Conservation (phyloP, 2,888 invertebrate species). For the Eumerus sabulonum region DNA sequence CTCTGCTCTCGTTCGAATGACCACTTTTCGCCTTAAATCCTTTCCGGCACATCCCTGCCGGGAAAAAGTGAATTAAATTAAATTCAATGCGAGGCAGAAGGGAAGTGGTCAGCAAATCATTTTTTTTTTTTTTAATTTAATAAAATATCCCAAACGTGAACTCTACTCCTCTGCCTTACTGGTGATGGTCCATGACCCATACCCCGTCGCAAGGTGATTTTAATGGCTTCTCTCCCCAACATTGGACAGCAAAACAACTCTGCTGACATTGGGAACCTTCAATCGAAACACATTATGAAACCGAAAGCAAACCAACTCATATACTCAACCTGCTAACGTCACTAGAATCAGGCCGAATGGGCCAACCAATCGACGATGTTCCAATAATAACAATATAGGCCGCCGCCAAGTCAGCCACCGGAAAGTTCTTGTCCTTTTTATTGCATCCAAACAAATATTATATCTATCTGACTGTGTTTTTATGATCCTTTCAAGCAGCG, state of each 20-base stretch:
- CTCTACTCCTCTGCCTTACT: conserved; percentile 39
- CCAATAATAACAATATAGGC: conserved; percentile 67
- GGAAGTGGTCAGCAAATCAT: conserved; percentile 51
- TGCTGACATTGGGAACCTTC: conserved; percentile 52
- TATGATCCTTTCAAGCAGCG: conserved; percentile 66
- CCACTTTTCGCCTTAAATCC: conserved; percentile 7
- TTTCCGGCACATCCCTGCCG: conserved; percentile 49
- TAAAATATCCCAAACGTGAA: conserved; percentile 60
- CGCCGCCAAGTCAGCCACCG: conserved; percentile 49
- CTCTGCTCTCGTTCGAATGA: conserved; percentile 3
- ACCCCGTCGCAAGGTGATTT: conserved; percentile 55
- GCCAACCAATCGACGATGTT: conserved; percentile 60
- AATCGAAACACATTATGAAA: conserved; percentile 64
- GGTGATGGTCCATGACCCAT: conserved; percentile 60
- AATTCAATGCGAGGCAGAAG: conserved; percentile 22
- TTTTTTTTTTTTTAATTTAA: conserved; percentile 58
- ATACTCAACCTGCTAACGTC: conserved; percentile 37
- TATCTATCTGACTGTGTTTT: conserved; percentile 69
- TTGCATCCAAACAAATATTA: conserved; percentile 69
- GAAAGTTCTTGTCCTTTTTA: conserved; percentile 69
- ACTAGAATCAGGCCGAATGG: not conserved
- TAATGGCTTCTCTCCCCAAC: conserved; percentile 35
- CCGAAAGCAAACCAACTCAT: conserved; percentile 39
- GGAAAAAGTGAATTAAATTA: conserved; percentile 66
- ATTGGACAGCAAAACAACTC: conserved; percentile 44